Base-by-base conservation (phyloP, 2,797 vertebrate species). In the Hoplostethus atlanticus region DNA sequence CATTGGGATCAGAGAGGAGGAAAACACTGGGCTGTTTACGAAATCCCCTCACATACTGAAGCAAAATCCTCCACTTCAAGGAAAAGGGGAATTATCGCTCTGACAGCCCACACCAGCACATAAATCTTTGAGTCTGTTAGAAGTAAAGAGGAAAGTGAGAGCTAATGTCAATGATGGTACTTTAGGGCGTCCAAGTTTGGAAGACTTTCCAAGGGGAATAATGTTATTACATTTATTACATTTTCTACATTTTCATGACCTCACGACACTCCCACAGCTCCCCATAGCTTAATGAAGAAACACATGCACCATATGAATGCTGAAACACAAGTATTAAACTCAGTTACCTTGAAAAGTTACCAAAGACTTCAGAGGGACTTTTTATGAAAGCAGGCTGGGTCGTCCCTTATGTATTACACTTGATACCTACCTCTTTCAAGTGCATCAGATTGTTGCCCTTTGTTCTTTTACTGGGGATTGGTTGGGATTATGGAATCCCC, bases 21-120 rank as follows among this genome's bases (percentile, higher is more conserved):
- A 68, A 75, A 81, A 75, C 69, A 78, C 0, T 0, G 48, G 28
- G 28, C 79, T 87, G 84, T 84, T 84, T 87, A 84, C 71, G 63
- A 65, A 89, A 79, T 83, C 79, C 69, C 12, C 83, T 89, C 86
- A 86, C 87, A 90, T 72, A 83, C 80, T 83, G 82, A 64, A 76
- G 70, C 65, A 78, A 88, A 28, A 88, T 86, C 84, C 68, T 42
- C 30, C 28, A 75, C 81, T 89, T 92, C 85, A 88, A 84, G 89
- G 86, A 64, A 28, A 76, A 68, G 70, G 52, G 79, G 85, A 77
- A 81, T 89, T 79, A 81, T 68, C 59, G 4, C 61, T 51, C 16
- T 80, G 85, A 83, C 83, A 69, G 83, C 72, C 84, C 71, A 25
- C 71, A 77, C 30, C 66, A 69, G 68, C 80, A 71, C 64, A 62